phyloP scores from a whole-genome alignment of 2,113 vertebrate species.

The Motacilla alba region DNA sequence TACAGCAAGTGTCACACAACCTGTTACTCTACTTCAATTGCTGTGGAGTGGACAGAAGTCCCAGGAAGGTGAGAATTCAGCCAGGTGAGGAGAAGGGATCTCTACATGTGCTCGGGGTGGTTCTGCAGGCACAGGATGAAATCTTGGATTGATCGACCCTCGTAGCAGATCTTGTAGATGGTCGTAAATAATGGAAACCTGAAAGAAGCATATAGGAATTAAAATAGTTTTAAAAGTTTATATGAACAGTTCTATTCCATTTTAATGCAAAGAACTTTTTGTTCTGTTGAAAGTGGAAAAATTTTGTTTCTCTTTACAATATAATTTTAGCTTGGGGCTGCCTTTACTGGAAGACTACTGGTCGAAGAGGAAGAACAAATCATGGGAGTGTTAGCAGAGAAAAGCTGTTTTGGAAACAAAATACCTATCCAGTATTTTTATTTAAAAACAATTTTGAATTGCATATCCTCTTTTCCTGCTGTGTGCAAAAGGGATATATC shows the following conservation, averaged over 20 bases:
- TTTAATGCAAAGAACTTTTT: neutral
- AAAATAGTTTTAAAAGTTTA: neutral
- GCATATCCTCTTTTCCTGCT: neutral
- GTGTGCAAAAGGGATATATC: neutral
- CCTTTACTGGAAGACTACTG: neutral
- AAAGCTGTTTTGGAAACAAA: neutral
- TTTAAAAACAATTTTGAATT: neutral
- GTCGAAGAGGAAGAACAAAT: neutral
- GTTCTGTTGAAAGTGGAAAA: neutral
- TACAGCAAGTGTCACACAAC: neutral
- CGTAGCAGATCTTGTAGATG: constrained; percentile 84
- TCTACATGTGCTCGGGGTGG: constrained; percentile 82
- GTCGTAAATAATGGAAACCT: constrained; percentile 85
- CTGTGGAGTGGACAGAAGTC: neutral
- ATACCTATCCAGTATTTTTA: neutral
- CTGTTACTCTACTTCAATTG: constrained; percentile 6
- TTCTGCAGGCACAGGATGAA: constrained; percentile 85
- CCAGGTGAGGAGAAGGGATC: neutral
- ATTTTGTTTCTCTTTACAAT: neutral
- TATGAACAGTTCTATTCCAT: neutral
- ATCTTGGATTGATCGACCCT: constrained; percentile 76
- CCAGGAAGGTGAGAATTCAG: neutral
- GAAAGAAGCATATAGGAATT: neutral
- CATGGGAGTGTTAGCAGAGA: neutral
- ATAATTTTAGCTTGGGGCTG: neutral